phyloP scores from a whole-genome alignment of 2,888 invertebrate species.

The Drosophila macrospina region DNA sequence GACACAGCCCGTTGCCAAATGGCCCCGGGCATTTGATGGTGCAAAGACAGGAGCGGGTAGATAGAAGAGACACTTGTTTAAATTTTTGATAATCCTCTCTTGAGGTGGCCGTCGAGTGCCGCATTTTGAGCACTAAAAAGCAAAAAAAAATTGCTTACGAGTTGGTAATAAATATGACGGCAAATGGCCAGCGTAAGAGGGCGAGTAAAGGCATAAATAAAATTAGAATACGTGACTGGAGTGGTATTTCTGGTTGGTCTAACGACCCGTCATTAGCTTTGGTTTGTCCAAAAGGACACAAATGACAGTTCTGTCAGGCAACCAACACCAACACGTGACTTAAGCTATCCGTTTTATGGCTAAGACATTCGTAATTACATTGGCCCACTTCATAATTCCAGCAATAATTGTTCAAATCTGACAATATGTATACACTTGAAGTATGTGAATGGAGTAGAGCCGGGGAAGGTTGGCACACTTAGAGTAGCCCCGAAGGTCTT shows the following conservation, averaged over 20 bases:
- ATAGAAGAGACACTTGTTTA: constrained; percentile 37
- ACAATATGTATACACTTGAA: constrained; percentile 41
- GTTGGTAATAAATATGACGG: constrained; percentile 33
- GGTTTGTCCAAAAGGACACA: constrained; percentile 53
- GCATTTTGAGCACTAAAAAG: constrained; percentile 24
- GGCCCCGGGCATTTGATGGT: constrained; percentile 52
- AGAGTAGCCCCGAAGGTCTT: constrained; percentile 38
- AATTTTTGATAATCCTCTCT: constrained; percentile 59
- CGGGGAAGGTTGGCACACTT: constrained; percentile 15
- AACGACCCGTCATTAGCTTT: constrained; percentile 55
- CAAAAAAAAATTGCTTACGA: constrained; percentile 19
- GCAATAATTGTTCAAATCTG: constrained; percentile 63
- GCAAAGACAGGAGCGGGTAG: not conserved
- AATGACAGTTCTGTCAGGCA: constrained; percentile 4
- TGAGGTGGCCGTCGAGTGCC: constrained; percentile 38
- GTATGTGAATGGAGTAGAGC: constrained; percentile 24
- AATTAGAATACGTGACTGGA: constrained; percentile 44
- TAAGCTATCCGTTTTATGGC: constrained; percentile 37
- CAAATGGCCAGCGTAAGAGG: constrained; percentile 23
- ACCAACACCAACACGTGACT: constrained; percentile 54
- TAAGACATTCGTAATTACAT: constrained; percentile 36
- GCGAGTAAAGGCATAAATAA: constrained; percentile 37
- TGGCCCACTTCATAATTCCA: constrained; percentile 60
- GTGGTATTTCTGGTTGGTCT: constrained; percentile 22
- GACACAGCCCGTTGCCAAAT: constrained; percentile 68